These are phyloP conservation scores for Steinernema carpocapsae DNA, from an alignment of 2,888 invertebrate genomes.

Conservation along the genomic window DNA sequence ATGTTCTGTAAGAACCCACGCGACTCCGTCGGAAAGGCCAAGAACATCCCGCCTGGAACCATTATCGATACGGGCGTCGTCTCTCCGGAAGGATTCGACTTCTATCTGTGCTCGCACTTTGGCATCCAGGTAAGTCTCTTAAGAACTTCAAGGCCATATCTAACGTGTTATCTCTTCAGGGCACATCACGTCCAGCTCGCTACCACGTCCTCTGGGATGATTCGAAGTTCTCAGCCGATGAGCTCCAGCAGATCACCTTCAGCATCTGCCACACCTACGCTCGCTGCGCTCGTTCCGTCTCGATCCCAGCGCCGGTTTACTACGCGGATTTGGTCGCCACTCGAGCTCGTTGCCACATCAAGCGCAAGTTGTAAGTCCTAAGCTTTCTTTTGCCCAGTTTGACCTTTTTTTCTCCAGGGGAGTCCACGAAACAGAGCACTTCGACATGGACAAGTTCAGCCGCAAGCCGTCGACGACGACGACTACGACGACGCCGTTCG, in stretches of 20 bases:
- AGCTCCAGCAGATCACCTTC: conserved; percentile 63
- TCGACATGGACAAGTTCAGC: not conserved
- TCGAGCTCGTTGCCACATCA: conserved; percentile 63
- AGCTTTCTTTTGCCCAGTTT: not conserved
- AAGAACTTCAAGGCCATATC: not conserved
- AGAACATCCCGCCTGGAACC: conserved; percentile 64
- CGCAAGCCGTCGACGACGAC: not conserved
- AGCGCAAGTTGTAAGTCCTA: conserved; percentile 56
- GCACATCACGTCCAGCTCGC: conserved; percentile 65
- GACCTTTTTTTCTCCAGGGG: conserved; percentile 39
- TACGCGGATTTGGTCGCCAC: conserved; percentile 65
- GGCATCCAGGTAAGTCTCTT: conserved; percentile 47
- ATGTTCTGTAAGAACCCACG: conserved; percentile 57
- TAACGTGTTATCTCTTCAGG: conserved; percentile 48
- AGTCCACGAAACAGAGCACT: conserved; percentile 46
- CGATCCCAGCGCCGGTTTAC: conserved; percentile 63
- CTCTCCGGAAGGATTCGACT: conserved; percentile 64
- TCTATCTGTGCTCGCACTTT: conserved; percentile 64
- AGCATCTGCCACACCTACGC: conserved; percentile 65
- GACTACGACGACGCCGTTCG: not conserved
- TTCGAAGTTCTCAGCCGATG: conserved; percentile 61
- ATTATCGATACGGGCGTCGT: conserved; percentile 63
- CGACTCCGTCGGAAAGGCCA: conserved; percentile 60
- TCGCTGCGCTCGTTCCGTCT: conserved; percentile 62
- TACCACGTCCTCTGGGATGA: conserved; percentile 66